Conservation (phyloP, 2,888 invertebrate species). For the Timema podura region DNA sequence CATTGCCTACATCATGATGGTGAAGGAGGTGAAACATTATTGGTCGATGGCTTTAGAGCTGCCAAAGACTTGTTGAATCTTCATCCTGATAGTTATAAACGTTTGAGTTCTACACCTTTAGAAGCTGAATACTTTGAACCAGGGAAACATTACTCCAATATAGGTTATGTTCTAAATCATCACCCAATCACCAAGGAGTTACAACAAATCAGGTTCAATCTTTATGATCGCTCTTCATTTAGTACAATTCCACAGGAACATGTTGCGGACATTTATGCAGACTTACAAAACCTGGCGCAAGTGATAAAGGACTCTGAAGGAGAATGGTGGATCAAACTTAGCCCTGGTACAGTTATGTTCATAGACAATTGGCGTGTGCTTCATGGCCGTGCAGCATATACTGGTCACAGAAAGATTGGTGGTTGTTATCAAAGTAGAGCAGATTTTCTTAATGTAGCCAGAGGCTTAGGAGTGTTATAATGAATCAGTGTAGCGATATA, state of each 20-base stretch:
- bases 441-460: conserved; percentile 61
- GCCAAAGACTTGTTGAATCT: conserved; percentile 53
- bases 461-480: conserved; percentile 18
- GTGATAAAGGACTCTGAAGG: conserved; percentile 50
- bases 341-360: conserved; percentile 65
- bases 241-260: conserved; percentile 50
- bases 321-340: conserved; percentile 57
- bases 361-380: conserved; percentile 76
- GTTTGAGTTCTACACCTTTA: conserved; percentile 54
- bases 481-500: too few species aligned
- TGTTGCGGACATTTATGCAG: conserved; percentile 58
- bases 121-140: conserved; percentile 63
- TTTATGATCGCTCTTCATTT: conserved; percentile 67
- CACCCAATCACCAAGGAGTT: conserved; percentile 54
- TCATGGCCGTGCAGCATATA: conserved; percentile 68
- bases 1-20: conserved; percentile 58
- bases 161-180: conserved; percentile 56
- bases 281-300: conserved; percentile 52
- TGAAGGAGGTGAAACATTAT: conserved; percentile 66
- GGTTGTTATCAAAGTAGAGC: conserved; percentile 71
- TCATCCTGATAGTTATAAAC: conserved; percentile 54
- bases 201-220: conserved; percentile 65
- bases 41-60: conserved; percentile 70
- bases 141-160: conserved; percentile 54
- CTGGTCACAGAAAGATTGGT: conserved; percentile 60